Evolutionary conservation across 2,888 invertebrate species (phyloP), one percentile per base, ranked within the genome.

Genomic region (Neria commutata): DNA sequence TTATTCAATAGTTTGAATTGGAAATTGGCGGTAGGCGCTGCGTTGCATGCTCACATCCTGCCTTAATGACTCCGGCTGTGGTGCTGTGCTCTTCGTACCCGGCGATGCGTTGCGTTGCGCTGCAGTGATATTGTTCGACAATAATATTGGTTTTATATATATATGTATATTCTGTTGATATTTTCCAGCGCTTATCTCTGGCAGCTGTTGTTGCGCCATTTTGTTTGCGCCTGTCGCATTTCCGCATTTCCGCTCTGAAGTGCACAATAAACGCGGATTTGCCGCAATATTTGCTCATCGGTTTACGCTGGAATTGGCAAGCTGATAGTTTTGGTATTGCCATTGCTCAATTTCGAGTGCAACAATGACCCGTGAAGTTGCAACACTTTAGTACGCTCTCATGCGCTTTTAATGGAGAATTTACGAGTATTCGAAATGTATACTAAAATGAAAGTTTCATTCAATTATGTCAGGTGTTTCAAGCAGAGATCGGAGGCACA

Each of bases 201-300:
- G 11, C 4, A 24, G 23, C 16, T 47, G 21, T 47, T 47, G n/a
- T 47, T 42, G 17, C n/a, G 24, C 16, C 16, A 8, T 21, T 6
- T 48, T 48, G 24, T 48, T 48, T 24, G 16, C 26, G 14, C 24
- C 17, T 33, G 50, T 19, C 17, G 29, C 16, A n/a, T n/a, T n/a
- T n/a, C n/a, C 10, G 50, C 16, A 50, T 50, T 50, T 50, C 3
- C 33, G 11, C 16, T 51, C 24, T 52, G 52, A 52, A 52, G 52
- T 52, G 52, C 37, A 24, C 52, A 52, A 52, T 52, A 52, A 52
- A 52, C 40, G 52, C 52, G 52, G 52, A 52, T 52, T 52, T 52
- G 11, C 52, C 24, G 14, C 37, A 14, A 21, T 21, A 48, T 48
- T 23, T 48, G 10, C 16, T n/a, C 37, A n/a, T 25, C 14, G 17